Evolutionary conservation across 2,113 vertebrate genomes (phyloP), one percentile per base, ranked within the genome.

Genomic region (Phocoena sinus): DNA sequence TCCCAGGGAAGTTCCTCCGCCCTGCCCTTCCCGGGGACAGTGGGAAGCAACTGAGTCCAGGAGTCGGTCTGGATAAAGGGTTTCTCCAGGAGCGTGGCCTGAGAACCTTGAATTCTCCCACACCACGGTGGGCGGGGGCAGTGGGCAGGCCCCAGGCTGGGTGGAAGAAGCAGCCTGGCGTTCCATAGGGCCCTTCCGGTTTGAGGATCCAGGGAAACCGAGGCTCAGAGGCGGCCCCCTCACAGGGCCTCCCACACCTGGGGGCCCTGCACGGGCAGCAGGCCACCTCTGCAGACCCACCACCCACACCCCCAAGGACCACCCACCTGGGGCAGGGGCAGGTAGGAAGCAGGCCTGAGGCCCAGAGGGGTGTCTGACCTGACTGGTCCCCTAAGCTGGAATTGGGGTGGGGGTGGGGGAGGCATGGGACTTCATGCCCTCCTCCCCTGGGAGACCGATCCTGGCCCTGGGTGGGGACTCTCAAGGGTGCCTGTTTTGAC

Each of bases 101-200:
- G 97, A 73, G 97, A 98, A 97, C 68, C 95, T 76, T 18, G 44
- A 21, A 67, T 14, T 80, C 89, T 94, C 94, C 93, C 97, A 97
- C 44, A 77, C 20, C 15, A 3, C 5, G 0, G 41, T 1, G 0
- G 26, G 53, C 26, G 6, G 38, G 56, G 70, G 62, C 21, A 6
- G 70, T 1, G 3, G 73, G 67, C 12, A 38, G 58, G 70, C 50
- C 60, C 25, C 41, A 8, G 63, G 65, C n/a, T 6, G 6, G 50
- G 25, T 6, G 4, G 74, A n/a, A 71, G 21, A 11, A 3, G 33
- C 28, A 25, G 58, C 50, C 60, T 53, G 15, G 33, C 15, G 8
- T 15, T 67, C 79, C 90, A 58, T 2, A 10, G 23, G 41, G n/a
- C 74, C 33, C 68, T 28, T 14, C 12, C 1, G 17, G 7, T 26